These are phyloP conservation scores for Pantherophis guttatus DNA, from an alignment of 2,113 vertebrate genomes.

Conservation along the genomic window DNA sequence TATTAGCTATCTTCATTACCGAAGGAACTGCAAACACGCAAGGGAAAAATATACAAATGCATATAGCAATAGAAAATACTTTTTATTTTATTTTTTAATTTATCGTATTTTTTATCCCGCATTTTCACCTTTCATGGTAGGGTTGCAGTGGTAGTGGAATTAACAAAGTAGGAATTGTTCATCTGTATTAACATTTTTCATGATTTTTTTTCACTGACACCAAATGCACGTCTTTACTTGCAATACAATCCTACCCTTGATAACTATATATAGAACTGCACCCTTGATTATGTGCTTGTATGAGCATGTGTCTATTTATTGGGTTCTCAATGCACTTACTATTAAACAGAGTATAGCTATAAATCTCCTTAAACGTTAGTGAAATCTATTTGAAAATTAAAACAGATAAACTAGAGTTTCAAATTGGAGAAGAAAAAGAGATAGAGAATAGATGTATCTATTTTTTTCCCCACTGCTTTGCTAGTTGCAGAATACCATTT, in stretches of 20 bases:
- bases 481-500: slow-evolving; percentile 6
- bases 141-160: neutral
- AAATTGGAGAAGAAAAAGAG: neutral
- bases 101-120: neutral
- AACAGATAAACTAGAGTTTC: neutral
- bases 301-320: neutral
- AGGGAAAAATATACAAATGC: neutral
- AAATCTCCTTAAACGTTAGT: neutral
- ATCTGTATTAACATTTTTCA: neutral
- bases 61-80: neutral
- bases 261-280: neutral
- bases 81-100: neutral
- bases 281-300: neutral
- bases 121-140: neutral
- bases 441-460: neutral
- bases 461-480: neutral
- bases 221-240: neutral
- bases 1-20: neutral
- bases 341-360: neutral
- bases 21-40: neutral
- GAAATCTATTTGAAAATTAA: neutral
- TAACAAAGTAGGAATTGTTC: neutral
- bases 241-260: neutral
- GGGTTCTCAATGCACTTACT: neutral
- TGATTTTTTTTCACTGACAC: neutral